Percentiles rank a stretch among this genome's conserved stretches.
These are phyloP conservation scores for Micromesistius poutassou DNA, from an alignment of 2,797 vertebrate genomes.

Conservation along the genomic window DNA sequence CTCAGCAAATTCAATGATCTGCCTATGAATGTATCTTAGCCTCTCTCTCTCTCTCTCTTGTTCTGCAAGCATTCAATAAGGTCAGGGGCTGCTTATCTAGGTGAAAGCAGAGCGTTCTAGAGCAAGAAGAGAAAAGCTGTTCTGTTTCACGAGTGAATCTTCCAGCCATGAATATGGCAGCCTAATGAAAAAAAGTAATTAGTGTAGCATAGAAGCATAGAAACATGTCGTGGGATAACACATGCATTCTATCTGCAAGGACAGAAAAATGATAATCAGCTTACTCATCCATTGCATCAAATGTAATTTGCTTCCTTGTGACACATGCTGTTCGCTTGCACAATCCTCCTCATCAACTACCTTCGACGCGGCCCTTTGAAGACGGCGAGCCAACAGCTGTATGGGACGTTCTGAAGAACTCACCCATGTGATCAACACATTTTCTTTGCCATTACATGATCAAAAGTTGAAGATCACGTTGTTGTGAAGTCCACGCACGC, in stretches of 20 bases:
- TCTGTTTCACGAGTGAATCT: not conserved
- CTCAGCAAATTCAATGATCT: not conserved
- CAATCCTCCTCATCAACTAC: not conserved
- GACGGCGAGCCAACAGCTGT: no score
- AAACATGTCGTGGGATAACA: not conserved
- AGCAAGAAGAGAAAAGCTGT: not conserved
- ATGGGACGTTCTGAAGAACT: no score
- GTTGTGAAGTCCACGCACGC: no score
- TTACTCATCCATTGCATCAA: not conserved
- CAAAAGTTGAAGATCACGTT: no score
- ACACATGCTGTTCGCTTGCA: not conserved
- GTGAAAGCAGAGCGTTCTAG: not conserved
- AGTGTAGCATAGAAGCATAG: not conserved
- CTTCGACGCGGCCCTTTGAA: not conserved
- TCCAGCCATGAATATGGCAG: not conserved
- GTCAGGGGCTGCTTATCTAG: not conserved
- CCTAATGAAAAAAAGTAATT: not conserved
- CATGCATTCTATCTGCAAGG: not conserved
- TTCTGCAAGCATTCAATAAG: not conserved
- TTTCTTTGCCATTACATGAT: no score
- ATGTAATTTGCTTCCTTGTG: not conserved
- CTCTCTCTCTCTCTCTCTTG: not conserved
- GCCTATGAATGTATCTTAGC: not conserved
- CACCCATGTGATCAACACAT: no score
- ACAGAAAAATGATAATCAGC: not conserved